Base-by-base conservation (phyloP, 1,140 invertebrate species). In the Micrasema longulum region DNA sequence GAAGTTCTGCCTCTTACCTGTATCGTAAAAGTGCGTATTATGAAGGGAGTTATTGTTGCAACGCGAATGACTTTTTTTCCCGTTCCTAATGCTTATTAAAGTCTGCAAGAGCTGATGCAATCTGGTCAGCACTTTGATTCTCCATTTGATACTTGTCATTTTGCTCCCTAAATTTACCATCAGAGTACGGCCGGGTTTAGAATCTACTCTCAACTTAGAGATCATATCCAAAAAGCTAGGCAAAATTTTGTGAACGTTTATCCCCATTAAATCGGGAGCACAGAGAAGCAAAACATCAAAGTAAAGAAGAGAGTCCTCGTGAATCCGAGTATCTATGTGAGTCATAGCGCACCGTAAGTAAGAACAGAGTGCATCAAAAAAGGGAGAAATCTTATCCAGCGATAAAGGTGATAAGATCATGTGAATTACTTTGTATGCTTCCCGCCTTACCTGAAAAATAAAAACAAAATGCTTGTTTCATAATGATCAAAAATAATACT, bases 281-380 rank as follows among this genome's bases (percentile, higher is more conserved):
- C 89, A 85, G 36, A 88, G 80, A 12, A 93, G 79, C 18, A 95
- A 81, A 60, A 89, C 85, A 77, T 93, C 94, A n/a, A 95, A 81
- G 57, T 94, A 87, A 7, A 89, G 77, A 1, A 97, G 80, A 0
- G 94, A 94, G 80, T 95, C 94, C 79, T 93, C 90, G 78, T 95
- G 91, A 55, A 96, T 91, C 50, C 86, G 85, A 11, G 87, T 87
- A 79, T 93, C 87, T 65, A 97, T 92, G 76, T 95, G 93, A 9
- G 93, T 95, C 92, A 96, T 95, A 0, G 92, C 91, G 84, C 94
- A 96, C 31, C 89, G 88, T 31, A 96, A 79, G 78, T 95, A 94
- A 10, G 92, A 91, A 41, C 89, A 88, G 45, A 96, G 81, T 9
- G 92, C 86, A 72, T 91, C 87, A 77, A 91, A 91, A 78, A 94